Conservation (phyloP, 2,797 vertebrate species). For the Huso huso region DNA sequence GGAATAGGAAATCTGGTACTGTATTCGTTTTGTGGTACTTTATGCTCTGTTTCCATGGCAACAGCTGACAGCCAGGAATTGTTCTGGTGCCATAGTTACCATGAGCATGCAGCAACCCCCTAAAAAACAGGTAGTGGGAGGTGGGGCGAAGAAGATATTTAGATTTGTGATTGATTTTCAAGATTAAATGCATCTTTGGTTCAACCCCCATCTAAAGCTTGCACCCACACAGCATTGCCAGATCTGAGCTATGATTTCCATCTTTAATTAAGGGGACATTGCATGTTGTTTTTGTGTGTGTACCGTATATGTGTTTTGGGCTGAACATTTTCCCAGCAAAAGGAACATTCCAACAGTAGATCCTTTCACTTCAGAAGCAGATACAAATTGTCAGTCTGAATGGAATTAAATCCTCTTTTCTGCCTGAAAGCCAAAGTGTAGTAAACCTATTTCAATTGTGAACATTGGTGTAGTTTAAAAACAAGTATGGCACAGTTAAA, state of each 20-base stretch:
- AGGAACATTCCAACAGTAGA: not conserved
- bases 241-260: not conserved
- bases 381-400: too few relatives aligned
- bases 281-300: not conserved
- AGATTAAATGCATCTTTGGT: conserved; percentile 13
- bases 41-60: conserved; percentile 50
- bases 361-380: too few relatives aligned
- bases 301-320: not conserved
- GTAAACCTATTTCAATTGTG: not conserved
- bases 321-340: not conserved
- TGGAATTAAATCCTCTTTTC: not conserved
- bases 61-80: conserved; percentile 59
- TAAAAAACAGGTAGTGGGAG: conserved; percentile 23
- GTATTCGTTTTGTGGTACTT: conserved; percentile 27
- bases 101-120: conserved; percentile 42
- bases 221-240: not conserved
- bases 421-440: not conserved
- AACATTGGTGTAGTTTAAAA: not conserved
- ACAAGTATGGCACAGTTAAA: too few relatives aligned
- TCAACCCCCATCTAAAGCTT: conserved; percentile 13
- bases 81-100: conserved; percentile 68
- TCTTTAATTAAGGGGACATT: not conserved
- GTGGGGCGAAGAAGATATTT: too few relatives aligned
- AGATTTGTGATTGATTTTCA: not conserved
- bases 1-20: conserved; percentile 21